Base-by-base conservation (phyloP, 2,797 vertebrate genomes). In the Helicolenus hilgendorfi region DNA sequence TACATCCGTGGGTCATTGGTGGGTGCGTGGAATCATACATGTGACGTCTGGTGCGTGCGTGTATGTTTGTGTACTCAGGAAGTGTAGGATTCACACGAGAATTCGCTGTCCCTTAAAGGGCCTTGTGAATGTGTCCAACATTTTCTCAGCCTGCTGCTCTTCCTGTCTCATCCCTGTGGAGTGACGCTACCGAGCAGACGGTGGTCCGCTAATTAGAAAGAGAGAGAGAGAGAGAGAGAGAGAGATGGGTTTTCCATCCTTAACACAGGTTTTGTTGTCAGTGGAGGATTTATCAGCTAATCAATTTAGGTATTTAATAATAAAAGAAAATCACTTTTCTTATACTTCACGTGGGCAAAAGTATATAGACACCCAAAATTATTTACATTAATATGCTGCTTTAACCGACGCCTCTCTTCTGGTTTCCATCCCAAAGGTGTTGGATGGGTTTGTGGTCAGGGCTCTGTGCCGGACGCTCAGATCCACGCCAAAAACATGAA, bases 41-140 rank as follows among this genome's bases (percentile, higher is more conserved):
- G 78, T 72, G 45, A 67, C 15, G 29, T 41, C 38, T 41, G 38
- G 38, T 36, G 36, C 15, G 58, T 56, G 64, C 18, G 45, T n/a
- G 11, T 24, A 31, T 31, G 38, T 2, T 22, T 71, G 68, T 84
- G 59, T 20, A 69, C 75, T 77, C 88, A 91, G 93, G 87, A 90
- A 93, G 94, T 93, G 91, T 76, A 90, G 71, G 74, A 92, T 94
- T 96, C 95, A 96, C 95, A 95, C 63, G 93, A 96, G 95, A 96
- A 96, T 87, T 63, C 4, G 69, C 86, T 93, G 91, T 33, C 94
- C 95, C 89, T 76, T 67, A 33, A 82, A 90, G 70, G 84, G 67
- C 74, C 79, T 53, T 70, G 87, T 83, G 87, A 83, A 79, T 8
- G 67, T 69, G 72, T 89, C 60, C 81, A 53, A 26, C 67, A 60